Conservation (phyloP, 2,113 vertebrate genomes). For the Ctenomys sociabilis region DNA sequence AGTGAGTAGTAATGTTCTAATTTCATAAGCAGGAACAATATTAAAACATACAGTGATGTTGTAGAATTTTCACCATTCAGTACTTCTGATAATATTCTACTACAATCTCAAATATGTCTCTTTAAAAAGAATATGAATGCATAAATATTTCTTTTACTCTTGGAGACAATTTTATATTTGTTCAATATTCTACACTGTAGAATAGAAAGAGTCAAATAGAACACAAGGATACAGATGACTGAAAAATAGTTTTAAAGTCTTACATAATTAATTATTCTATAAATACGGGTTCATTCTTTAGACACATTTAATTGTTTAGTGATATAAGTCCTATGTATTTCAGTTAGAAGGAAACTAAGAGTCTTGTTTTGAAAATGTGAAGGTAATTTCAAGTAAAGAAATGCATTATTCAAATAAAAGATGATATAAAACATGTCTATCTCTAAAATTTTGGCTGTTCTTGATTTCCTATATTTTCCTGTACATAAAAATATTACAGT, state of each 20-base stretch:
- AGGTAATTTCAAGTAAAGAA: constrained; percentile 23
- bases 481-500: not conserved
- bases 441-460: not conserved
- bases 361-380: not conserved
- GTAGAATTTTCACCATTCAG: not conserved
- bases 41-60: not conserved
- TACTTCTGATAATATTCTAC: not conserved
- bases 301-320: not conserved
- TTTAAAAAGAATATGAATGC: not conserved
- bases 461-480: not conserved
- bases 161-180: not conserved
- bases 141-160: not conserved
- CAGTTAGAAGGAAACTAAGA: not conserved
- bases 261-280: not conserved
- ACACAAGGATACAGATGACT: not conserved
- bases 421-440: not conserved
- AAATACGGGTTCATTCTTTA: not conserved
- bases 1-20: not conserved
- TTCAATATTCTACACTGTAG: not conserved
- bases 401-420: not conserved
- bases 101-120: not conserved
- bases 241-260: not conserved
- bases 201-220: not conserved
- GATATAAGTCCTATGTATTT: not conserved
- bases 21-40: not conserved